Evolutionary conservation across 2,888 invertebrate species (phyloP), one percentile per base, ranked within the genome.

Genomic region (Timandra comae): DNA sequence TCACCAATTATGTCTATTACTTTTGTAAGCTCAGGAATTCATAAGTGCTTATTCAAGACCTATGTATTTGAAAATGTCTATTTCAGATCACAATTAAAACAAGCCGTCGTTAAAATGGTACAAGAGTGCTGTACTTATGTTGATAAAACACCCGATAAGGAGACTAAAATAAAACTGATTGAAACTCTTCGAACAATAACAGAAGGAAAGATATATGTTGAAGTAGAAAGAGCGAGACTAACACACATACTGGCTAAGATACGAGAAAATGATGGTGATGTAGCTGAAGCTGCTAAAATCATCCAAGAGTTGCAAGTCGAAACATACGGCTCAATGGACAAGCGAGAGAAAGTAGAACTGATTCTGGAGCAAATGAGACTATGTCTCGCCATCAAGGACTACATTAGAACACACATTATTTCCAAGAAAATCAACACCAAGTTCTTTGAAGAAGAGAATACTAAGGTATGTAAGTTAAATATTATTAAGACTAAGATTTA

Each of bases 171-270:
- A 27, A 97, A 97, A 67, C 88, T 99, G 0, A 99, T 99, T 63
- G 98, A 99, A 70, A 98, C 99, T 0, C 80, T 99, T 29, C 89
- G 97, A 45, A 90, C 92, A 3, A 98, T 99, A 1, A 99, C 99
- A 0, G 98, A 98, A 67, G 99, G 99, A 47, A 99, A 99, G 91
- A 99, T 99, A 48, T 99, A 99, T 72, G 99, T 99, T n/a, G 99
- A 99, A 88, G 98, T 98, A 5, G 99, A 99, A 77, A 88, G 99
- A 56, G 99, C 99, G 3, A 89, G 99, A 33, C 85, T 99, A 3
- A 99, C 99, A 1, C 94, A 97, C 59, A 94, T 93, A 50, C 76
- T 97, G 41, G 94, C 95, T 0, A 91, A 93, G 64, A 91, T 95
- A 33, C 92, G 95, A 44, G 93, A 97, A 61, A 90, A 91, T 1